Evolutionary conservation across 2,113 vertebrate species (phyloP).

Genomic region (Oncorhynchus kisutch): DNA sequence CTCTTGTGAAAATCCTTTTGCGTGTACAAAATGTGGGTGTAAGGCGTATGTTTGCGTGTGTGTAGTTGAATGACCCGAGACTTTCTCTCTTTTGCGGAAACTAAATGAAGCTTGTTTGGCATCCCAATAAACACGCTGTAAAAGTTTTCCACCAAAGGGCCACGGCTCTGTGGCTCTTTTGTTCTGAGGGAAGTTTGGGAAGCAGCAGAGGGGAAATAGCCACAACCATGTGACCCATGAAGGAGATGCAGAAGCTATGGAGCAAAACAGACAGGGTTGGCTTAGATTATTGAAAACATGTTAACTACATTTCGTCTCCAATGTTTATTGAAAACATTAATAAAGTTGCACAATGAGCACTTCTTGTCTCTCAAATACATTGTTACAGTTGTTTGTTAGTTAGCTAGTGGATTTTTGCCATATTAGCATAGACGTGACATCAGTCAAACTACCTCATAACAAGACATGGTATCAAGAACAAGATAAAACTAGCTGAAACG

Average conservation of each 20-base stretch:
- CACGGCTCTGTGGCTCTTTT: slow-evolving; percentile 7
- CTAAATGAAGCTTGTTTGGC: slow-evolving; percentile 28
- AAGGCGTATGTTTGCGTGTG: background rate
- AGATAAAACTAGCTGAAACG: too few species aligned
- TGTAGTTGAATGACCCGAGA: background rate
- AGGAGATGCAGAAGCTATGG: background rate
- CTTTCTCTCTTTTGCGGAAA: slow-evolving; percentile 8
- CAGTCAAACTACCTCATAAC: too few species aligned
- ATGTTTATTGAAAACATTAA: too few species aligned
- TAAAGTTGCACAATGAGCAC: too few species aligned
- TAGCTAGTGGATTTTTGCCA: too few species aligned
- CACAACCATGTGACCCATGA: slow-evolving; percentile 24
- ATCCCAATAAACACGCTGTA: slow-evolving; percentile 26
- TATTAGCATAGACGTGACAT: too few species aligned
- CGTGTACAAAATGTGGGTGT: background rate
- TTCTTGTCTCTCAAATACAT: too few species aligned
- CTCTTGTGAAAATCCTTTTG: background rate
- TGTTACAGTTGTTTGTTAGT: too few species aligned
- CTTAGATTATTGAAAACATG: too few species aligned
- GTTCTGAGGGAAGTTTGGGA: slow-evolving; percentile 13
- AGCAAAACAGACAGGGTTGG: background rate
- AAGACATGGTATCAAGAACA: too few species aligned
- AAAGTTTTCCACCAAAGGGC: slow-evolving; percentile 11
- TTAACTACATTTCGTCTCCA: too few species aligned
- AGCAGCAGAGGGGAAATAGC: slow-evolving; percentile 13